A percentile compares a stretch with the other conserved stretches of the same genome.
Conservation (phyloP, 2,888 invertebrate genomes). For the Pollenia griseotomentosa region DNA sequence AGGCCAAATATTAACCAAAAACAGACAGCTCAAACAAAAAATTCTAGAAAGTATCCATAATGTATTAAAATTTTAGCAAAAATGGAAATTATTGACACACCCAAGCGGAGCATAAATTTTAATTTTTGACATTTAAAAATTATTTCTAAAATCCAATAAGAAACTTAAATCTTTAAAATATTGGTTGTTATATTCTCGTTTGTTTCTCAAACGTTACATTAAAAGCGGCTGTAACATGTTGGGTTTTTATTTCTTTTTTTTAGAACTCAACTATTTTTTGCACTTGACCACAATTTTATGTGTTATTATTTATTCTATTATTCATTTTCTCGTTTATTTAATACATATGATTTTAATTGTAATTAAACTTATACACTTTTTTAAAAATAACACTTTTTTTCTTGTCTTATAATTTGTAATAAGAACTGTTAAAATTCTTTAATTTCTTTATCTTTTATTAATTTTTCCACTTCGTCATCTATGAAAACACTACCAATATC, state of each 20-base stretch:
- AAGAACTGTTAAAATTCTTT: constrained; percentile 41
- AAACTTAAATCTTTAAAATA: constrained; percentile 24
- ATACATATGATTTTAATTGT: neutral
- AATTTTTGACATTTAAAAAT: constrained; percentile 36
- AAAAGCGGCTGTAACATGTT: constrained; percentile 20
- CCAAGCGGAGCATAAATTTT: constrained; percentile 31
- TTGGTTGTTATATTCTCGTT: neutral
- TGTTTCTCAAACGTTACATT: neutral
- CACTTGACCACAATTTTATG: constrained; percentile 72
- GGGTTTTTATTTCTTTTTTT: neutral
- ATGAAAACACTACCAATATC: constrained; percentile 44
- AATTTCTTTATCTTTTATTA: constrained; percentile 34
- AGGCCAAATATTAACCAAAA: constrained; percentile 35
- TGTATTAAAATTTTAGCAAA: neutral
- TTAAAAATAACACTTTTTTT: neutral
- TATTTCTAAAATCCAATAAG: constrained; percentile 7
- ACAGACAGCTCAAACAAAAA: neutral
- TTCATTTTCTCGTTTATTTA: neutral
- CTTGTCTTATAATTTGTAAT: neutral
- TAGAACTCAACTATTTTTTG: constrained; percentile 57
- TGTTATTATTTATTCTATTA: constrained; percentile 27
- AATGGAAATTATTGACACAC: constrained; percentile 47
- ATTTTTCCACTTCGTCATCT: constrained; percentile 62
- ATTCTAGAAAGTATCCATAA: neutral
- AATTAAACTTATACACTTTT: neutral